Evolutionary conservation across 2,797 vertebrate genomes (phyloP), one percentile per base, ranked within the genome.

Genomic region (Centroberyx gerrardi): DNA sequence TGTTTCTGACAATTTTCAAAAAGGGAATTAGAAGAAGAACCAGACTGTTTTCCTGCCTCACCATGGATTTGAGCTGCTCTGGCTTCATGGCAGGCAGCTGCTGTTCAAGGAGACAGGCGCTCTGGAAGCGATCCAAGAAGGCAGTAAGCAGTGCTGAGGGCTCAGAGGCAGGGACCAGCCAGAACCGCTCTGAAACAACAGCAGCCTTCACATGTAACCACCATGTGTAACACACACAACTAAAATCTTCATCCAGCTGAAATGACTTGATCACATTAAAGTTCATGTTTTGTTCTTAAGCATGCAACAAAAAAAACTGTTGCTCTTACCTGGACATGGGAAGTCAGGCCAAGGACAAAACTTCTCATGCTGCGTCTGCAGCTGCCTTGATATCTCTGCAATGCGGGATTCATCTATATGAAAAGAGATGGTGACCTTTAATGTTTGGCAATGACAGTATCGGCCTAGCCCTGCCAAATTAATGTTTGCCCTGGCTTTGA

Each of bases 301-400:
- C 1, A 14, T 46, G 31, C 9, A 6, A 48, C 8, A n/a, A 4
- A n/a, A 4, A 9, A 46, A 68, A 48, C 15, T 4, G 0, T 31
- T 72, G 22, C 9, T 52, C 87, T 75, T 92, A 99, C 98, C 98
- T 94, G 98, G 97, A 86, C 96, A 97, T 61, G 98, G 98, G 87
- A 96, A 98, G 83, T 98, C 97, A 0, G 97, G 97, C 98, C 98
- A 99, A 82, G 98, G 97, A 83, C 98, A 99, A 92, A 97, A 99
- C 80, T 98, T 98, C 89, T 98, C 96, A 8, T 99, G 98, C 60
- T 97, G 96, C 0, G 95, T 95, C 82, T 95, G 94, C 87, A 99
- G 94, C 18, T 96, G 95, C 62, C 89, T 93, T 55, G 94, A 94
- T 85, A 99, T 93, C 88, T 97, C 97, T 62, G 80, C 80, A 68